Evolutionary conservation across 2,888 invertebrate species (phyloP).

Genomic region (Tipula unca): DNA sequence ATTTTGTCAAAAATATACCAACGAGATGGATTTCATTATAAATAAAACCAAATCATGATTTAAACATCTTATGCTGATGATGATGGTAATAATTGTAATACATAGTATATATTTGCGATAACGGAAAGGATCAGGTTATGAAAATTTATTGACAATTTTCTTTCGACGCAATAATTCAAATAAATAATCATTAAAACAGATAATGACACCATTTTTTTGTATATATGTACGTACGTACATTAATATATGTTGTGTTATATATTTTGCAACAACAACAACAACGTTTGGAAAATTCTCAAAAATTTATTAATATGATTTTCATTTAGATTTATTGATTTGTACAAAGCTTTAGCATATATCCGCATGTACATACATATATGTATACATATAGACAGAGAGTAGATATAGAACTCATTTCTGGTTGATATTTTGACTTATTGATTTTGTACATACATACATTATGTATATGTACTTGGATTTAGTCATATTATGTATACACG

Average conservation of each 20-base stretch:
- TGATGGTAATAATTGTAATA: not conserved
- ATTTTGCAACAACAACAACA: not conserved
- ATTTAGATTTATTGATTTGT: constrained; percentile 14
- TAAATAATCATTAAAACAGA: not conserved
- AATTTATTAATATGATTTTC: constrained; percentile 3
- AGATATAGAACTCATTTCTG: not conserved
- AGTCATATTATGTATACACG: too few relatives aligned
- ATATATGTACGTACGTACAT: too few relatives aligned
- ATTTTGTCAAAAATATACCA: too few relatives aligned
- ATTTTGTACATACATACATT: not conserved
- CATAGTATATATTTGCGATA: not conserved
- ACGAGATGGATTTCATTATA: not conserved
- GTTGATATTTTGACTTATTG: not conserved
- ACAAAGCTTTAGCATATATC: not conserved
- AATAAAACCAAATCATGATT: not conserved
- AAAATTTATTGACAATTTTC: not conserved
- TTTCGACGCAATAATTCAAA: not conserved
- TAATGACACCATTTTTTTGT: not conserved
- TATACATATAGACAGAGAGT: not conserved
- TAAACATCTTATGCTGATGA: not conserved
- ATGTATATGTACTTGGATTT: too few relatives aligned
- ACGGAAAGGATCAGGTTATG: not conserved
- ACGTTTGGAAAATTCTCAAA: not conserved
- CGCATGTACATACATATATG: not conserved
- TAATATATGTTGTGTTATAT: not conserved